phyloP scores from a whole-genome alignment of 2,113 vertebrate genomes.

The Tetrax tetrax region DNA sequence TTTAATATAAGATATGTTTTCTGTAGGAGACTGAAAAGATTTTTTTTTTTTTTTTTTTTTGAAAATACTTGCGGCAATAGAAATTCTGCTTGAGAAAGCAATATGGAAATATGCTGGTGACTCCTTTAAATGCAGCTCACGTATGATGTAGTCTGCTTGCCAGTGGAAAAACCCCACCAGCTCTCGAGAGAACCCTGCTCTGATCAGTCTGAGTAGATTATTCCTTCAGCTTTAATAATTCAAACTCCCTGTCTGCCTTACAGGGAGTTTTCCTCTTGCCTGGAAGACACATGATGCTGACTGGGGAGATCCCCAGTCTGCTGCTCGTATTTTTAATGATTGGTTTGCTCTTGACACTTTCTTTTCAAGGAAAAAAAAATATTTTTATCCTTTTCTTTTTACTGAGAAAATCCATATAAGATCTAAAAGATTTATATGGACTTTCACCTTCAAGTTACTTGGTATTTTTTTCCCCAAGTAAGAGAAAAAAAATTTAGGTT shows the following conservation, averaged over 20 bases:
- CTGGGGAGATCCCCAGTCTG: not conserved
- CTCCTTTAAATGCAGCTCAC: conserved; percentile 23
- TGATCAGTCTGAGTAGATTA: conserved; percentile 38
- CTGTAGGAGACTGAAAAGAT: not conserved
- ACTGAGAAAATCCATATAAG: not conserved
- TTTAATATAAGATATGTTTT: not conserved
- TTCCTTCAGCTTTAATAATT: conserved; percentile 43
- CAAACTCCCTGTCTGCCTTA: conserved; percentile 18
- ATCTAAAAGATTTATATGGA: not conserved
- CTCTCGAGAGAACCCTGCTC: not conserved
- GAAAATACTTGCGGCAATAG: not conserved
- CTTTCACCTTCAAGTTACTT: not conserved
- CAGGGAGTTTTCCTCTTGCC: conserved; percentile 29
- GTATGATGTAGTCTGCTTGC: not conserved
- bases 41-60: not conserved
- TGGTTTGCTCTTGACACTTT: not conserved
- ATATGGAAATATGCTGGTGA: conserved; percentile 36
- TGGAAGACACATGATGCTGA: conserved; percentile 13
- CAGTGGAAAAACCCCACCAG: conserved; percentile 38
- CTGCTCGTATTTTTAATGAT: not conserved
- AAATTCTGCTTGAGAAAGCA: conserved; percentile 41
- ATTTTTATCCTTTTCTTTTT: not conserved
- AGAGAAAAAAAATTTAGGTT: not conserved
- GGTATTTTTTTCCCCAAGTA: not conserved
- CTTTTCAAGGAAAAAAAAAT: not conserved